Evolutionary conservation across 2,113 vertebrate species (phyloP).

Genomic region (Rhipidura dahli): DNA sequence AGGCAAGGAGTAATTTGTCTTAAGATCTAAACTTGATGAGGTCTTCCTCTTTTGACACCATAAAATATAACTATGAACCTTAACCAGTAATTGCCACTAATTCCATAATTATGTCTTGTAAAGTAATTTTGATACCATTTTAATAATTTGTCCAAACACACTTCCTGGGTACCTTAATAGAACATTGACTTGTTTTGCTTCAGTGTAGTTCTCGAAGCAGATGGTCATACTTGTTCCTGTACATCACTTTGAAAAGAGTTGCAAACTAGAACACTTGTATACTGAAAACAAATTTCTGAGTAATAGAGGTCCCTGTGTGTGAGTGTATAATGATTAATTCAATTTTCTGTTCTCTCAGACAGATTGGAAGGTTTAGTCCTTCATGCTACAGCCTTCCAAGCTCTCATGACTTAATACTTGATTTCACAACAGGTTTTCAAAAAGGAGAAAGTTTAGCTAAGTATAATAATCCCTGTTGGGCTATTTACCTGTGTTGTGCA

Average conservation of each 20-base stretch:
- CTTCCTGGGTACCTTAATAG: background rate
- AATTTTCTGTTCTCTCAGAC: constrained; percentile 19
- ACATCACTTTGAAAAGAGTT: background rate
- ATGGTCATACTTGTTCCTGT: background rate
- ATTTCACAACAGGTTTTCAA: background rate
- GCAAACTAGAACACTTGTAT: background rate
- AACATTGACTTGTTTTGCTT: background rate
- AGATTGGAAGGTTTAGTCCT: constrained; percentile 1
- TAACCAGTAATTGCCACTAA: too few species aligned
- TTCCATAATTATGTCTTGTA: background rate
- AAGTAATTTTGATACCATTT: background rate
- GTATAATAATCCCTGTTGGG: background rate
- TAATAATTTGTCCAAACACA: background rate
- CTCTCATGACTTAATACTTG: background rate
- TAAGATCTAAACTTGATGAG: background rate
- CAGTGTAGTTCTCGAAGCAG: background rate
- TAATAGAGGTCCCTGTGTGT: background rate
- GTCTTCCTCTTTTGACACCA: background rate
- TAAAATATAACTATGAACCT: background rate
- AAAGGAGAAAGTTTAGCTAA: background rate
- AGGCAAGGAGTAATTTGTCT: background rate
- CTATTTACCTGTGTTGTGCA: constrained; percentile 7
- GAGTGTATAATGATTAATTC: constrained; percentile 4
- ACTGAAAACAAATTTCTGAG: constrained; percentile 6
- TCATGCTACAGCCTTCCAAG: background rate